Evolutionary conservation across 2,888 invertebrate species (phyloP), one percentile per base, ranked within the genome.

Genomic region (Clostera curtula): DNA sequence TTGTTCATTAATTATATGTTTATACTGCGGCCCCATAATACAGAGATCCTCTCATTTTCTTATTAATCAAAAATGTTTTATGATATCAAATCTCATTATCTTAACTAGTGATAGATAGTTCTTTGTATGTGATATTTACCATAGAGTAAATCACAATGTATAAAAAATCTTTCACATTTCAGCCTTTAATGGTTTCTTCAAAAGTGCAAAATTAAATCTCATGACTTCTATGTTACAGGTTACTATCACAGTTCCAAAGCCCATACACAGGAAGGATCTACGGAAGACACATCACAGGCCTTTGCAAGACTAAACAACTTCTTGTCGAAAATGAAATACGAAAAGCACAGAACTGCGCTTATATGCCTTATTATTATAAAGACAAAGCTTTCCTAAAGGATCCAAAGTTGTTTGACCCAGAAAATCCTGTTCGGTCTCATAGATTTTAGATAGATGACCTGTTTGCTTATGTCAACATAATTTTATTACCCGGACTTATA

Each of bases 191-290:
- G n/a, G n/a, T n/a, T n/a, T n/a, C n/a, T n/a, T n/a, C n/a, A n/a
- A n/a, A n/a, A n/a, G n/a, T n/a, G n/a, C n/a, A n/a, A n/a, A n/a
- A n/a, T n/a, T n/a, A n/a, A n/a, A n/a, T n/a, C n/a, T n/a, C n/a
- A n/a, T n/a, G n/a, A n/a, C n/a, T n/a, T n/a, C n/a, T n/a, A n/a
- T n/a, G n/a, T n/a, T n/a, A 91, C 0, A 89, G 94, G 48, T 72
- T 99, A 3, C 73, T 99, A 3, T 95, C 96, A 0, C 98, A 98
- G 67, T 99, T 99, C 71, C 93, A 98, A 58, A 98, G 98, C 15
- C 92, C 95, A 0, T 96, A 93, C 62, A 98, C 98, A 0, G 98
- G 98, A 1, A 87, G 91, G 42, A 89, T 97, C 36, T 98, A 97
- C 64, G 95, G 94, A 0, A 87, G 92, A 28, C 94, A 98, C 54